Evolutionary conservation across 1,140 invertebrate genomes (phyloP), one percentile per base, ranked within the genome.

Genomic region (Xylocopa sonorina): DNA sequence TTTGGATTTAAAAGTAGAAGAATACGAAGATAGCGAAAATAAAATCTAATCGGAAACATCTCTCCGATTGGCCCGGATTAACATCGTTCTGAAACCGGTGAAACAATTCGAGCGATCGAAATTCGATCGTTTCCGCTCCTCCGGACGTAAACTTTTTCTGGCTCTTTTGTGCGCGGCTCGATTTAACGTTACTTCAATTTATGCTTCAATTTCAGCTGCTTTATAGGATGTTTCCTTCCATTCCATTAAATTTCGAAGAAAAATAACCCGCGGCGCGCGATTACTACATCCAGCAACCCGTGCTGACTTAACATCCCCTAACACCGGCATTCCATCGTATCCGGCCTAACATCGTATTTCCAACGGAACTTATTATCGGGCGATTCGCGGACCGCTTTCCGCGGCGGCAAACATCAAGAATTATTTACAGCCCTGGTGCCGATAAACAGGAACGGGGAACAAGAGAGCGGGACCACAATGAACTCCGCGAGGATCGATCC

Each of bases 161-260:
- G 3, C 18, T 5, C n/a, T 18, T 41, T 51, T 9, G 9, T 10
- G 27, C 12, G 29, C 3, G 18, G 0, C 4, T 16, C 1, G 58
- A 51, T 27, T 60, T 27, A 51, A 38, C 58, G 43, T 27, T 27
- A 16, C 46, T n/a, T 3, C 46, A 16, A 43, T 74, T 64, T 64
- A 74, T 53, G 72, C 53, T 24, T 9, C 16, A 29, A 63, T 63
- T 64, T 63, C 60, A 51, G 24, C 18, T 9, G 51, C 34, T 71
- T 43, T 71, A 57, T 43, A 38, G 27, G 2, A 71, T 32, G 58
- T 63, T 62, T n/a, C 32, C 57, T 73, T 74, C 71, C 24, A 0
- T 63, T 5, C 46, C 46, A 32, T 74, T 63, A 48, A 64, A 41
- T 10, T n/a, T 41, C 0, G 58, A 53, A 53, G 58, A 64, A 53